A percentile compares a stretch with the other conserved stretches of the same genome.
phyloP scores from a whole-genome alignment of 2,888 invertebrate species.

The Torymus auratus region DNA sequence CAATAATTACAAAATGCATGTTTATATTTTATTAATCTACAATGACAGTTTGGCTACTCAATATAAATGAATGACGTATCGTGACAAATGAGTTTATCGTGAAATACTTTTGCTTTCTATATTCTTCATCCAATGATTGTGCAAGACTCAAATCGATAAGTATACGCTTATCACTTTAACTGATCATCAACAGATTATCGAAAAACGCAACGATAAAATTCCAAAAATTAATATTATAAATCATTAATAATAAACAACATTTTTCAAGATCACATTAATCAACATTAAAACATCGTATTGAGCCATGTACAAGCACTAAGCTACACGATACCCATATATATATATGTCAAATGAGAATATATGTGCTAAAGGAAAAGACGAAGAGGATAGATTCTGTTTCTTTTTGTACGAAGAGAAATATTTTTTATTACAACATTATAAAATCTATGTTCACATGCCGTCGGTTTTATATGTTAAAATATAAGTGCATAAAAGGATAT shows the following conservation, averaged over 20 bases:
- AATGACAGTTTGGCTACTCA: conserved; percentile 23
- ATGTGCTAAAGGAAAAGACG: conserved; percentile 36
- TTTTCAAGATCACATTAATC: no score
- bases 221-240: no score
- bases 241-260: no score
- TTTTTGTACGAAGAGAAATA: conserved; percentile 66
- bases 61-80: conserved; percentile 17
- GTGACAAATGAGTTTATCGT: conserved; percentile 9
- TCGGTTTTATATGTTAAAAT: conserved; percentile 65
- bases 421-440: conserved; percentile 75
- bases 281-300: neutral
- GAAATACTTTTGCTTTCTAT: neutral
- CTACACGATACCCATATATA: neutral
- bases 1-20: conserved; percentile 37
- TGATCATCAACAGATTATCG: no score
- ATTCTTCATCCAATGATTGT: neutral
- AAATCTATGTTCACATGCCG: conserved; percentile 71
- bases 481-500: conserved; percentile 62
- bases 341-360: neutral
- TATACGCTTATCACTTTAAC: no score
- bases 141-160: conserved; percentile 2
- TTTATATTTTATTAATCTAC: conserved; percentile 42
- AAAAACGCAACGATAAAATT: no score
- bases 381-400: neutral
- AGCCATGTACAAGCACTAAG: conserved; percentile 14